phyloP scores from a whole-genome alignment of 2,888 invertebrate genomes.

The Biston stratarius region DNA sequence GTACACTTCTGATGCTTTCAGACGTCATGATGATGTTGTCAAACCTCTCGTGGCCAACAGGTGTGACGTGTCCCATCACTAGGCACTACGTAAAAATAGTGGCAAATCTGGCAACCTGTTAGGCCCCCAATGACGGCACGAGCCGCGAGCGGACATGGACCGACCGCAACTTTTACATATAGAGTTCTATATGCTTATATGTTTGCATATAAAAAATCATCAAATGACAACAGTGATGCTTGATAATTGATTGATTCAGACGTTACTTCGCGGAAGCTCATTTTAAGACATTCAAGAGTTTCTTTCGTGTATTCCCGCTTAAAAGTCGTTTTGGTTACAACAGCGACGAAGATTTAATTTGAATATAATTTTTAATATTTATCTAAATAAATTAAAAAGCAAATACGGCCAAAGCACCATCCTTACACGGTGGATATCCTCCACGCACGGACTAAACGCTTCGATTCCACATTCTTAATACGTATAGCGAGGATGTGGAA shows the following conservation, averaged over 20 bases:
- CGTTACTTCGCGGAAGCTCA: too few relatives aligned
- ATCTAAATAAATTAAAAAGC: too few relatives aligned
- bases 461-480: too few relatives aligned
- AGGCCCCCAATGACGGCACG: slow-evolving; percentile 61
- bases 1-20: too few relatives aligned
- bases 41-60: slow-evolving; percentile 65
- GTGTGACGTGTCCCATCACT: slow-evolving; percentile 77
- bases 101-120: slow-evolving; percentile 83
- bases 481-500: too few relatives aligned
- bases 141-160: slow-evolving; percentile 44
- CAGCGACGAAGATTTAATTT: not conserved
- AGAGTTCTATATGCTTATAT: slow-evolving; percentile 45
- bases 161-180: slow-evolving; percentile 65
- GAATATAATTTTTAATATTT: too few relatives aligned
- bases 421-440: too few relatives aligned
- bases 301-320: not conserved
- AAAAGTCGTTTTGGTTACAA: too few relatives aligned
- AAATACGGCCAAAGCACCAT: too few relatives aligned
- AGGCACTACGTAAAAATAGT: slow-evolving; percentile 82
- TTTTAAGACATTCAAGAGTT: not conserved
- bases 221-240: not conserved
- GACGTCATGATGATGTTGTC: not conserved
- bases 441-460: too few relatives aligned
- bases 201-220: not conserved
- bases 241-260: too few relatives aligned